phyloP scores from a whole-genome alignment of 1,140 invertebrate genomes.

The Caerostris darwini region DNA sequence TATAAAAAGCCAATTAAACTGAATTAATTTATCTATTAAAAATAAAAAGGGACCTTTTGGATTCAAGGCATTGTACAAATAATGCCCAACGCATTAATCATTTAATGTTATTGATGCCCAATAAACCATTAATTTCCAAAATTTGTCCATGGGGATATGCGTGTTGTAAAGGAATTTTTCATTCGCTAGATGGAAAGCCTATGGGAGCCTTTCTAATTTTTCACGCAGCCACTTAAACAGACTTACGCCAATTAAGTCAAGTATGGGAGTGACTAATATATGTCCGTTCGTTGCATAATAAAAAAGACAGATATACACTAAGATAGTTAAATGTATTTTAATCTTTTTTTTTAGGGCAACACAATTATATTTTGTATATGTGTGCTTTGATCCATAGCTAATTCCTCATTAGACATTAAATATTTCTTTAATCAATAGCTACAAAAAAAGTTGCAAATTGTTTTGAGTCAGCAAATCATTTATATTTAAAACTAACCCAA shows the following conservation, averaged over 20 bases:
- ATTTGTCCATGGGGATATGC: constrained; percentile 30
- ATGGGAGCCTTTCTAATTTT: not conserved
- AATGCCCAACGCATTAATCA: not conserved
- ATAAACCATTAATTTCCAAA: not conserved
- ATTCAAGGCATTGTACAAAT: too few species aligned
- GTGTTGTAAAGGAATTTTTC: not conserved
- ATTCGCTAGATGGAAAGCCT: not conserved
- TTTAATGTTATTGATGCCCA: constrained; percentile 14
- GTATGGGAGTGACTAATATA: constrained; percentile 11
- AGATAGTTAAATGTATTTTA: not conserved
- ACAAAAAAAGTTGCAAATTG: too few species aligned
- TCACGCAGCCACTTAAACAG: constrained; percentile 14
- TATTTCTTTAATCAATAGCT: too few species aligned
- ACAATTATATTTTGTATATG: too few species aligned
- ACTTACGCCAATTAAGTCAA: constrained; percentile 22
- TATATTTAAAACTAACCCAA: too few species aligned
- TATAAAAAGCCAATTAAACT: too few species aligned
- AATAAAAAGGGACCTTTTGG: too few species aligned
- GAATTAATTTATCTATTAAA: too few species aligned
- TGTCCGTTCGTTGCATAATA: not conserved
- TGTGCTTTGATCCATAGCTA: too few species aligned
- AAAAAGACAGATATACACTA: not conserved
- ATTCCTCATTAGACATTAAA: too few species aligned
- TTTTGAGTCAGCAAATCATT: too few species aligned
- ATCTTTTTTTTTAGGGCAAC: too few species aligned